Conservation (phyloP, 2,113 vertebrate genomes). For the Nibea coibor region DNA sequence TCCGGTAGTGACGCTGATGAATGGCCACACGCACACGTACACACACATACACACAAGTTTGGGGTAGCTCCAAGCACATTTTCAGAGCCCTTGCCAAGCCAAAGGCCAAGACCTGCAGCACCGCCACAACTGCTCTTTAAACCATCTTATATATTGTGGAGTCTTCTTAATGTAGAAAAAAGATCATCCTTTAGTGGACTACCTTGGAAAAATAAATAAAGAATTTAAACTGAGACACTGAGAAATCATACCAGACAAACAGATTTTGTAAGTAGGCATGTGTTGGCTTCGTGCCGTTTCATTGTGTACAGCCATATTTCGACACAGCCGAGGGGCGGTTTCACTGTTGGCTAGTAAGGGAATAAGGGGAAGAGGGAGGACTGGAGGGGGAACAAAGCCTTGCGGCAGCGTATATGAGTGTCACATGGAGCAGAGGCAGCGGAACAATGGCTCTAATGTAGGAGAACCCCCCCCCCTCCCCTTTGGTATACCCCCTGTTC, state of each 20-base stretch:
- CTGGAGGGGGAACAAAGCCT: constrained; percentile 64
- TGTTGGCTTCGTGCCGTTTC: constrained; percentile 50
- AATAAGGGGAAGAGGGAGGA: constrained; percentile 40
- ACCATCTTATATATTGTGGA: background rate
- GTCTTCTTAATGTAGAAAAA: constrained; percentile 5
- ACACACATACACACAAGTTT: constrained; percentile 52
- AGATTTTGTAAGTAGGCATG: constrained; percentile 46
- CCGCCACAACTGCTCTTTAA: constrained; percentile 44
- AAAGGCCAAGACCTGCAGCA: constrained; percentile 71
- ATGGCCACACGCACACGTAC: constrained; percentile 47
- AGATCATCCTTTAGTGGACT: constrained; percentile 1
- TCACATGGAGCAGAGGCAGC: constrained; percentile 63
- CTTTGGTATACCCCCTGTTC: constrained; percentile 21
- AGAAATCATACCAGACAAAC: constrained; percentile 27
- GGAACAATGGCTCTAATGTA: constrained; percentile 71
- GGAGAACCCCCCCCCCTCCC: constrained; percentile 37
- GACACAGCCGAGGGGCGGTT: constrained; percentile 43
- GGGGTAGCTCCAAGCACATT: constrained; percentile 69
- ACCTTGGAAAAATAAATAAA: constrained; percentile 7
- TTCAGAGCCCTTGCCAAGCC: constrained; percentile 66
- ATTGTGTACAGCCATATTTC: constrained; percentile 59
- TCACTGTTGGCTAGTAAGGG: constrained; percentile 44
- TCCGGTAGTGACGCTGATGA: constrained; percentile 79
- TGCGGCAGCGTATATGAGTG: constrained; percentile 53
- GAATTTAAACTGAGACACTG: constrained; percentile 20